Conservation (phyloP, 30 jellyfish, hydroid and myxozoan genomes). For the Hydractinia symbiolongicarpus region DNA sequence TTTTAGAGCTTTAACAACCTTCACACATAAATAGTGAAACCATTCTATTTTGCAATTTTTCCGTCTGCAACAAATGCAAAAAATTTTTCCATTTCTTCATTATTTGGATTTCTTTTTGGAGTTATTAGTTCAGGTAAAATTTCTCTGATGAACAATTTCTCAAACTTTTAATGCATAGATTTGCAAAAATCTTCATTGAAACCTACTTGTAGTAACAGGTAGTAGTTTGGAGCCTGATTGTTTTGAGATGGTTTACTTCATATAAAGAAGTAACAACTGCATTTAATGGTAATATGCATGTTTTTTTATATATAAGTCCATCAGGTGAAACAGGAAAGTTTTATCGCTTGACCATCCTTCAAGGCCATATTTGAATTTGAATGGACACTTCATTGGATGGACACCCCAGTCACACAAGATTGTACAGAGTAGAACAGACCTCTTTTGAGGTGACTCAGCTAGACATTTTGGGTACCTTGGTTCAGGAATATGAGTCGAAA, state of each 20-base stretch:
- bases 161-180: background rate
- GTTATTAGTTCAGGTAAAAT: background rate
- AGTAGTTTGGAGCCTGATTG: background rate
- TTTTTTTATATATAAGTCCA: slow-evolving; percentile 4
- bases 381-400: no score
- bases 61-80: slow-evolving; percentile 25
- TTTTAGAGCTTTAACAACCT: background rate
- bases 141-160: background rate
- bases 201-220: slow-evolving; percentile 17
- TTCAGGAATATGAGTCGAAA: no score
- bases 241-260: background rate
- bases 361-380: no score
- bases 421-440: no score
- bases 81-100: background rate
- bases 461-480: no score
- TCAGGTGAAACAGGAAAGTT: slow-evolving; percentile 5
- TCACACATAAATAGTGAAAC: slow-evolving; percentile 27
- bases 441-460: no score
- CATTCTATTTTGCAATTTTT: slow-evolving; percentile 21
- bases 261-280: slow-evolving; percentile 31
- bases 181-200: slow-evolving; percentile 25
- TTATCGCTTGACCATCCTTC: no score
- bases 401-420: no score
- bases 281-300: slow-evolving; percentile 35
- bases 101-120: background rate